These are phyloP conservation scores for Gavialis gangeticus DNA, from an alignment of 2,113 vertebrate genomes.

Conservation along the genomic window DNA sequence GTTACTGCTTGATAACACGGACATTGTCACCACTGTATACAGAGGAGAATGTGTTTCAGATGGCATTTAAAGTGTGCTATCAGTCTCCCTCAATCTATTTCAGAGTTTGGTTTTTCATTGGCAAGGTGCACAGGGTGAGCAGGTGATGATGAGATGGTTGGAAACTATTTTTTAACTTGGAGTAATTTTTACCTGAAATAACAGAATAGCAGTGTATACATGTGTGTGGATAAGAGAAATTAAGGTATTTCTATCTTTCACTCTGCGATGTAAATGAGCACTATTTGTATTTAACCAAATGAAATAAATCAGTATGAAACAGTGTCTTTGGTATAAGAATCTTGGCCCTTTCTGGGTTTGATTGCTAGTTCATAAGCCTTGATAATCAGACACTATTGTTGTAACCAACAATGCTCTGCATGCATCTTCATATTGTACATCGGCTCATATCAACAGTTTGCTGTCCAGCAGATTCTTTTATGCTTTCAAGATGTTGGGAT, in stretches of 20 bases:
- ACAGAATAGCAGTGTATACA: background rate
- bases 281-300: background rate
- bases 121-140: background rate
- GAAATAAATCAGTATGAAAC: background rate
- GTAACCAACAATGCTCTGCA: background rate
- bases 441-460: conserved; percentile 23
- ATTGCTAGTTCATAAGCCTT: conserved; percentile 20
- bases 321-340: background rate
- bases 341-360: background rate
- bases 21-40: background rate
- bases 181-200: background rate
- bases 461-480: conserved; percentile 27
- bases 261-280: background rate
- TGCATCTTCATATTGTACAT: conserved; percentile 42
- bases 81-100: background rate
- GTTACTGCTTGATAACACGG: background rate
- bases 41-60: conserved; percentile 21
- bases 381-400: background rate
- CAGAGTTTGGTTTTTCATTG: background rate
- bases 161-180: background rate
- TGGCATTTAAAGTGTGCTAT: background rate
- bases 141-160: background rate
- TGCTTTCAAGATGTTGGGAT: background rate
- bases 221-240: too few relatives aligned
- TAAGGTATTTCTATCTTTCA: too few relatives aligned